phyloP scores from a whole-genome alignment of 2,797 vertebrate genomes.

The Cuniculus paca region DNA sequence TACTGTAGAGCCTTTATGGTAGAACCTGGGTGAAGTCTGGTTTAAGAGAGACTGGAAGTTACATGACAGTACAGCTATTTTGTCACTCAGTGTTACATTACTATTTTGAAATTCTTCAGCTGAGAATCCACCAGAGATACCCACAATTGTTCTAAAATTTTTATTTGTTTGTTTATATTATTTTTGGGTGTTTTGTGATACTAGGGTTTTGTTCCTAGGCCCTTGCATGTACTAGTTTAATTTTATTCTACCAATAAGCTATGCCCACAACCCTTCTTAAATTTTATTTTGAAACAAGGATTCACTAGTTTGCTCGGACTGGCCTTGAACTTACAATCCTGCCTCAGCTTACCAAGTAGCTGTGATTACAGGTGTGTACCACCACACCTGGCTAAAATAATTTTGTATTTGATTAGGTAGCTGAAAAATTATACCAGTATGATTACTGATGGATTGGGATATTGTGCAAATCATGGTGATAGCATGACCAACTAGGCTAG shows the following conservation, averaged over 20 bases:
- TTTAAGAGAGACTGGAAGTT: conserved; percentile 19
- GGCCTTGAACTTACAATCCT: not conserved
- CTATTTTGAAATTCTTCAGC: conserved; percentile 4
- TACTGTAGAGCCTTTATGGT: not conserved
- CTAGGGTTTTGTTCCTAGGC: not conserved
- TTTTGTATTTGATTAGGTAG: not conserved
- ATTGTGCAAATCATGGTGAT: not conserved
- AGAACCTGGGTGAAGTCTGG: not conserved
- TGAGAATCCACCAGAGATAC: conserved; percentile 20
- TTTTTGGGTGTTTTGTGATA: not conserved
- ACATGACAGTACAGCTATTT: not conserved
- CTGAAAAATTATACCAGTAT: not conserved
- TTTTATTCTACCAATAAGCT: not conserved
- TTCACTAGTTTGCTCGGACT: not conserved
- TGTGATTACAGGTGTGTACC: not conserved
- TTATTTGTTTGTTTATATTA: not conserved
- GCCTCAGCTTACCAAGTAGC: not conserved
- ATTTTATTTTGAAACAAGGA: not conserved
- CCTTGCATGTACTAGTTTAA: not conserved
- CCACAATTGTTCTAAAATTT: not conserved
- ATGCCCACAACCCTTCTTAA: not conserved
- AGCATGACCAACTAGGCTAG: not conserved
- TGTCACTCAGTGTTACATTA: not conserved
- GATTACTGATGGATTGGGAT: not conserved
- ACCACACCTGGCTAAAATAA: not conserved